Evolutionary conservation across 2,888 invertebrate genomes (phyloP).

Genomic region (Prenolepis imparis): DNA sequence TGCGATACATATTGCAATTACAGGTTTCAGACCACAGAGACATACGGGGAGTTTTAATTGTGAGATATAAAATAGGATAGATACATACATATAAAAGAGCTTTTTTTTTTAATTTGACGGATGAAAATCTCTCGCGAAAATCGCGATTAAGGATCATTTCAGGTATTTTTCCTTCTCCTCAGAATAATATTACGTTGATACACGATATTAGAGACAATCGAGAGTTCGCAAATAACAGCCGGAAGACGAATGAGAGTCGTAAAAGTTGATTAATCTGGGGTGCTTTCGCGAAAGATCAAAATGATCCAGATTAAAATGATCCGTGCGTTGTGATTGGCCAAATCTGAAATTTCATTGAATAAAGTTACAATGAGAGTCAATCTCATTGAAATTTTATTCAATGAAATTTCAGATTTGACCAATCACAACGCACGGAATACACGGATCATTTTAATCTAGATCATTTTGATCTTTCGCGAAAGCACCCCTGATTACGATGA

Average conservation of each 20-base stretch:
- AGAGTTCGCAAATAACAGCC: conserved; percentile 54
- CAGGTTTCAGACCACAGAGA: not conserved
- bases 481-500: not conserved
- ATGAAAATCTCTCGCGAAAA: not conserved
- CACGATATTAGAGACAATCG: conserved; percentile 57
- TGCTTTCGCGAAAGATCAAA: too few relatives aligned
- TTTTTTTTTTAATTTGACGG: conserved; percentile 11
- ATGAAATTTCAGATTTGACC: too few relatives aligned
- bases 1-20: not conserved
- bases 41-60: conserved; percentile 4
- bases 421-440: too few relatives aligned
- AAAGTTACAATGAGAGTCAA: too few relatives aligned
- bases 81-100: not conserved
- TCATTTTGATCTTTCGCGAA: too few relatives aligned
- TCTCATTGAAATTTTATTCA: too few relatives aligned
- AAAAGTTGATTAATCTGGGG: conserved; percentile 67
- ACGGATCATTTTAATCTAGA: too few relatives aligned
- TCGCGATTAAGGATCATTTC: not conserved
- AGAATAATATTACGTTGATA: not conserved
- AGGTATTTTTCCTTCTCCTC: not conserved
- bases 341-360: too few relatives aligned
- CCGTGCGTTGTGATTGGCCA: too few relatives aligned
- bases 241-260: conserved; percentile 63
- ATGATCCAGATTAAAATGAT: too few relatives aligned
- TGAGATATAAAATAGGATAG: not conserved